Conservation (phyloP, 2,113 vertebrate genomes). For the Pimephales promelas region DNA sequence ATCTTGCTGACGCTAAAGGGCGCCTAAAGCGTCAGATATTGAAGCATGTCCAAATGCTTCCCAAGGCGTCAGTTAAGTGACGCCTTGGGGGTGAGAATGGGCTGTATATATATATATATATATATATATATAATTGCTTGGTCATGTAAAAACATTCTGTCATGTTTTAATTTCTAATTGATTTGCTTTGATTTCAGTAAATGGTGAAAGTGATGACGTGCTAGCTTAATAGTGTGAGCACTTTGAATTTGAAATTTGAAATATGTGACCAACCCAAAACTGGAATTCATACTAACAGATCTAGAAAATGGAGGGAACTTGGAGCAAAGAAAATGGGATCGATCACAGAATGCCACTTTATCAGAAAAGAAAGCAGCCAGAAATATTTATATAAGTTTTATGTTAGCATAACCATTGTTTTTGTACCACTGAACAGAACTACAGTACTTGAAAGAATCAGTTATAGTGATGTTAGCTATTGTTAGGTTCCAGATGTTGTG, state of each 20-base stretch:
- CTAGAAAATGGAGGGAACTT: neutral
- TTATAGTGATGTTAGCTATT: constrained; percentile 51
- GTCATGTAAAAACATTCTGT: constrained; percentile 2
- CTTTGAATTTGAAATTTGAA: neutral
- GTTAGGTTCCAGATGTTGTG: constrained; percentile 48
- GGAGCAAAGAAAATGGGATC: neutral
- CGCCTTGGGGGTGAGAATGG: too few species aligned
- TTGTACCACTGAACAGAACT: constrained; percentile 58
- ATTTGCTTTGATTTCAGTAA: neutral
- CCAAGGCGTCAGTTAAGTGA: too few species aligned
- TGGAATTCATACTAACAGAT: neutral
- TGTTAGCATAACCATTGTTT: constrained; percentile 7
- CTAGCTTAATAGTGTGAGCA: neutral
- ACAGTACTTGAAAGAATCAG: constrained; percentile 56
- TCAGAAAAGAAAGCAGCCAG: neutral
- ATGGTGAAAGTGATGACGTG: neutral
- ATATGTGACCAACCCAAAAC: neutral
- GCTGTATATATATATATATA: neutral
- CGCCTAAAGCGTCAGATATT: too few species aligned
- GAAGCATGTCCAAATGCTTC: too few species aligned
- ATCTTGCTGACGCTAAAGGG: too few species aligned
- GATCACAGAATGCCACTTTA: constrained; percentile 17
- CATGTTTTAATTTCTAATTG: neutral
- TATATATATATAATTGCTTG: constrained; percentile 20
- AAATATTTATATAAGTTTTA: neutral